Conservation (phyloP, 1,140 invertebrate genomes). For the Drosophila eugracilis region DNA sequence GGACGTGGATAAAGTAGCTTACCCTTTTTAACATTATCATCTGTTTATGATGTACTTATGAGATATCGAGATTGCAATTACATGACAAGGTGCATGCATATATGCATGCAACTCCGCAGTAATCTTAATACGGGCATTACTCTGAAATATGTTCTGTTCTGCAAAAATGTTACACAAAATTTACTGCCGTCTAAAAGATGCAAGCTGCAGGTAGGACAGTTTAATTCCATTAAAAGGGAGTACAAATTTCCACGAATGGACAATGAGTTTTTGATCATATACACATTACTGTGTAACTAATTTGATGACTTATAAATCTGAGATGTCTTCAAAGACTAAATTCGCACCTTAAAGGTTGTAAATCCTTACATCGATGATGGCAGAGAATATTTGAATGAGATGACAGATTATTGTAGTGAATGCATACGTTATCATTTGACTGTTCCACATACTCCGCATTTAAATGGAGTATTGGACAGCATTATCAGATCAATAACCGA, state of each 20-base stretch:
- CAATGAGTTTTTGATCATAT: slow-evolving; percentile 2
- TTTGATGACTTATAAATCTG: slow-evolving; percentile 14
- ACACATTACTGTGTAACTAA: slow-evolving; percentile 1
- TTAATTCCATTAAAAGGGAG: slow-evolving; percentile 1
- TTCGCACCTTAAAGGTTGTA: too few relatives aligned
- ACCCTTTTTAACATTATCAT: too few relatives aligned
- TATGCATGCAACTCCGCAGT: slow-evolving; percentile 1
- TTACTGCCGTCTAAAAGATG: slow-evolving; percentile 4
- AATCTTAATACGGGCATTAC: slow-evolving; percentile 3
- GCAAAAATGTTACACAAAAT: slow-evolving; percentile 10
- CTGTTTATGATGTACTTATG: too few relatives aligned
- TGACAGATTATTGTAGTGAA: too few relatives aligned
- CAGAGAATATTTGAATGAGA: too few relatives aligned
- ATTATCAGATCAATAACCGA: too few relatives aligned
- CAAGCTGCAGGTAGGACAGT: slow-evolving; percentile 4
- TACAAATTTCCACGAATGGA: slow-evolving; percentile 10
- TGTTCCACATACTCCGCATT: too few relatives aligned
- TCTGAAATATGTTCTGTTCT: slow-evolving; percentile 4
- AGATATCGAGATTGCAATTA: slow-evolving; percentile 11
- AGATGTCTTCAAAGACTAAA: too few relatives aligned
- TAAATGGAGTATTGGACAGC: too few relatives aligned
- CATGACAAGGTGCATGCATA: slow-evolving; percentile 2
- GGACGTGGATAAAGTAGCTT: too few relatives aligned
- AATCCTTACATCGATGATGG: too few relatives aligned
- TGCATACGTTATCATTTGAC: too few relatives aligned